Evolutionary conservation across 2,113 vertebrate species (phyloP), one percentile per base, ranked within the genome.

Genomic region (Sylvilagus bachmani): DNA sequence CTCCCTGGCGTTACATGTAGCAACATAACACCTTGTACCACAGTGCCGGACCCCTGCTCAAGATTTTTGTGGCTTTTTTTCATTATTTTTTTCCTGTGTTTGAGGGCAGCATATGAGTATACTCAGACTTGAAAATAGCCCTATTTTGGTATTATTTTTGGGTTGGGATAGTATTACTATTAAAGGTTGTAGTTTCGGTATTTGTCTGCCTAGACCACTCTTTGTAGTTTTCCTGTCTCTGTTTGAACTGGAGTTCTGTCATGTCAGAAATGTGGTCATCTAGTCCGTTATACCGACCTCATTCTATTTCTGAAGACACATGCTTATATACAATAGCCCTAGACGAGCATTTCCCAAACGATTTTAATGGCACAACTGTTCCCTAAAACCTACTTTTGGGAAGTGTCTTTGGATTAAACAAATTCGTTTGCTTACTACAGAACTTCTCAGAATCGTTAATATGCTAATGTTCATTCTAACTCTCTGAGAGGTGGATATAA

Each of bases 381-480:
- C 36, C 83, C 36, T 95, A 67, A 79, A 79, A 55, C 49, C 70
- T 61, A 49, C 31, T 83, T 95, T 88, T 70, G 66, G 66, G 66
- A 89, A 87, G 22, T 61, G 27, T 86, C 66, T 93, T 89, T 96
- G 36, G 22, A 79, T 44, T 91, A 90, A 84, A 93, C 69, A 94
- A 53, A 89, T 91, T 58, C 82, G 5, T 62, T 87, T 77, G 27
- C 93, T 96, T 89, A 64, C 25, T 80, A 61, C 29, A 84, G 61
- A 83, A 33, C 66, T 89, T 96, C 31, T 97, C 77, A 95, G 86
- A 75, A 31, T 6, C 24, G 11, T 90, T 92, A 49, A 58, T 66
- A 64, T 93, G 31, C 70, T 78, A 55, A 36, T 86, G 8, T 69
- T 6, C 17, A 49, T 92, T 86, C 53, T 70, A 38, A 69, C 27